These are phyloP conservation scores for Procapra przewalskii DNA, from an alignment of 2,113 vertebrate genomes.

Conservation along the genomic window DNA sequence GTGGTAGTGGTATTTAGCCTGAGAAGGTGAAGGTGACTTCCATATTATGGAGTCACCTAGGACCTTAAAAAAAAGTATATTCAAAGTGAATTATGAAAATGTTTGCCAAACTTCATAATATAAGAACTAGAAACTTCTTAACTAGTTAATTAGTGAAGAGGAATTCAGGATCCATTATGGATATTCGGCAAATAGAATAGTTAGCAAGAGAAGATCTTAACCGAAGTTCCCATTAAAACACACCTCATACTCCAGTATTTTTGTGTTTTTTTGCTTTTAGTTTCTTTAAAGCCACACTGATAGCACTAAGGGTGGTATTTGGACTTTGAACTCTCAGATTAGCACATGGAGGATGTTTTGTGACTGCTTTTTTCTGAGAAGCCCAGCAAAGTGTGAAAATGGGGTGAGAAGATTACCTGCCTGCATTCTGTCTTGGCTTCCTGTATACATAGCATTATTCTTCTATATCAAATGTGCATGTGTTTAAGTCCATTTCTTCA, in stretches of 20 bases:
- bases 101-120: not conserved
- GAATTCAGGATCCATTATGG: not conserved
- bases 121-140: not conserved
- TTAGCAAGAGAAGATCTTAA: not conserved
- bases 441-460: not conserved
- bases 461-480: not conserved
- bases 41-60: not conserved
- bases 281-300: not conserved
- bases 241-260: not conserved
- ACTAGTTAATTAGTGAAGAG: not conserved
- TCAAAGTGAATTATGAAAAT: not conserved
- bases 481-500: not conserved
- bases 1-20: not conserved
- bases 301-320: not conserved
- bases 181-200: not conserved
- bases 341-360: not conserved
- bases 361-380: not conserved
- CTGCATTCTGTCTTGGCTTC: not conserved
- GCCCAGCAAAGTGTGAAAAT: not conserved
- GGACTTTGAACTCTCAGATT: not conserved
- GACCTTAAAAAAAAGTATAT: not conserved
- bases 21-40: conserved; percentile 13
- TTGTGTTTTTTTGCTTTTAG: not conserved
- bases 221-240: not conserved
- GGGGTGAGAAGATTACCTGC: not conserved